These are phyloP conservation scores for Eupithecia vulgata DNA, from an alignment of 2,888 invertebrate genomes.

Conservation along the genomic window DNA sequence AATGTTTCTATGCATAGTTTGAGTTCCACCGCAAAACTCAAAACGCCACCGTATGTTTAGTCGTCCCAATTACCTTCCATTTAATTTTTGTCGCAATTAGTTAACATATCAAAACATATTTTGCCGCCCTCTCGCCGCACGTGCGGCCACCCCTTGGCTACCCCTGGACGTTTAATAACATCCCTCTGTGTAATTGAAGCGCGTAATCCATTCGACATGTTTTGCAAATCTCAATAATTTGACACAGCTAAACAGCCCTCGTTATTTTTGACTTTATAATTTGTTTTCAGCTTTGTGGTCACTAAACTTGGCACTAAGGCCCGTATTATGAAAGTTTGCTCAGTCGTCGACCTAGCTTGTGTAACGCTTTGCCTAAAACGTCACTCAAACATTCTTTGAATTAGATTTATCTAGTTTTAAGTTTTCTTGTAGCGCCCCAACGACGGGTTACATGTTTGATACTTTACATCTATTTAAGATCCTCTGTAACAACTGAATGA, in stretches of 20 bases:
- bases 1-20: not conserved
- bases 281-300: slow-evolving; percentile 25
- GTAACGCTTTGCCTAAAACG: too few relatives aligned
- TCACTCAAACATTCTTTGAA: too few relatives aligned
- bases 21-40: not conserved
- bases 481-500: too few relatives aligned
- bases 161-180: slow-evolving; percentile 56
- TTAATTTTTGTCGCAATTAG: slow-evolving; percentile 47
- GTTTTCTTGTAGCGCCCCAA: too few relatives aligned
- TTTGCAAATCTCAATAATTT: slow-evolving; percentile 79
- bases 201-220: slow-evolving; percentile 79
- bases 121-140: slow-evolving; percentile 61
- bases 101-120: slow-evolving; percentile 81
- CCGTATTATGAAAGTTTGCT: too few relatives aligned
- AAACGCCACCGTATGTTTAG: not conserved
- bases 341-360: too few relatives aligned
- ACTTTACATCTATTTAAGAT: too few relatives aligned
- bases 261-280: slow-evolving; percentile 44
- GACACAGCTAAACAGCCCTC: slow-evolving; percentile 64
- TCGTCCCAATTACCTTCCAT: slow-evolving; percentile 4
- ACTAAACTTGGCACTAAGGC: too few relatives aligned
- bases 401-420: too few relatives aligned
- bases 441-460: too few relatives aligned
- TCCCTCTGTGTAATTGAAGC: slow-evolving; percentile 71
- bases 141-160: slow-evolving; percentile 54